Percentiles rank a stretch among this genome's conserved stretches.
Evolutionary conservation across 2,797 vertebrate species (phyloP).

Genomic region (Sebastes minor): DNA sequence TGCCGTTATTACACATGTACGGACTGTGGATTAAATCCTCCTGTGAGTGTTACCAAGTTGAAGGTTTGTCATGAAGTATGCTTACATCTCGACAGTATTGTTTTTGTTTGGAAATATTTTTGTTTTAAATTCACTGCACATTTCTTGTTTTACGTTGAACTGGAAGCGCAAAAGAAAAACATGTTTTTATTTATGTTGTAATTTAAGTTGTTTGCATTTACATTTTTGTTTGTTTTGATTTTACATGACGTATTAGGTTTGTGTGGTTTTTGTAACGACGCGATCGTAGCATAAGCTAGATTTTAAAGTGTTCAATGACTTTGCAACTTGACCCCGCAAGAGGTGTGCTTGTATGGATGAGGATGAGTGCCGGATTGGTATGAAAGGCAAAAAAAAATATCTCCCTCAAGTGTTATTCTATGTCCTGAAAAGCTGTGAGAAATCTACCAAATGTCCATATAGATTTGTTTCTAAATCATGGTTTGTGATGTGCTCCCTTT

Average conservation of each 20-base stretch:
- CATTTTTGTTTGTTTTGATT: slow-evolving; percentile 35
- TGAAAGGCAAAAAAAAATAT: slow-evolving; percentile 18
- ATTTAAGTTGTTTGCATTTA: slow-evolving; percentile 65
- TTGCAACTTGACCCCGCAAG: slow-evolving; percentile 36
- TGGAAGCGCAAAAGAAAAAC: slow-evolving; percentile 37
- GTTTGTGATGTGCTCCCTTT: slow-evolving; percentile 63
- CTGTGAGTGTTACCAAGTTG: slow-evolving; percentile 25
- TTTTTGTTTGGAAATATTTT: slow-evolving; percentile 36
- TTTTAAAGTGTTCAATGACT: slow-evolving; percentile 49
- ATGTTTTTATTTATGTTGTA: slow-evolving; percentile 72
- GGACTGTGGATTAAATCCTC: slow-evolving; percentile 31
- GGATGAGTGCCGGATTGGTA: slow-evolving; percentile 35
- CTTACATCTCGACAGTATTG: slow-evolving; percentile 39
- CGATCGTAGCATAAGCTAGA: slow-evolving; percentile 51
- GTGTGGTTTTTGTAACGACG: slow-evolving; percentile 51
- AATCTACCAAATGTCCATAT: slow-evolving; percentile 79
- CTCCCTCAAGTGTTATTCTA: slow-evolving; percentile 71
- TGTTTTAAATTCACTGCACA: slow-evolving; percentile 51
- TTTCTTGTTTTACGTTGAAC: slow-evolving; percentile 48
- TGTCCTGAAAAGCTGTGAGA: slow-evolving; percentile 80
- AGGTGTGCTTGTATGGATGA: slow-evolving; percentile 41
- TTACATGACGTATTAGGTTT: slow-evolving; percentile 30
- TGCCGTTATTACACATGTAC: slow-evolving; percentile 42
- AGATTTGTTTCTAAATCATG: slow-evolving; percentile 68
- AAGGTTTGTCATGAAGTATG: slow-evolving; percentile 27